Base-by-base conservation (phyloP, 2,888 invertebrate genomes). In the Tortrix viridana region DNA sequence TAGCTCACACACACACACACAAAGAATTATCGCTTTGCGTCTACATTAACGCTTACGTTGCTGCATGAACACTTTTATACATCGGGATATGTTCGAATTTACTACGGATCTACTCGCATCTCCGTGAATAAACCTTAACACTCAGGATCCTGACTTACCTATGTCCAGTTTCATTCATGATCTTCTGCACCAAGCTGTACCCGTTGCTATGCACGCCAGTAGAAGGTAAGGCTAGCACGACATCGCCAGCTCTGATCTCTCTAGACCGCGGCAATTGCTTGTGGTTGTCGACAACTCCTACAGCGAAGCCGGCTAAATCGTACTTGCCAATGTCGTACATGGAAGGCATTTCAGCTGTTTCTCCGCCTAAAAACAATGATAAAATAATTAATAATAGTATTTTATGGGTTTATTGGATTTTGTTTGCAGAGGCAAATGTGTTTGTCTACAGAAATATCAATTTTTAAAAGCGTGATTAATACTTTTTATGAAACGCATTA, bases 311-410 rank as follows among this genome's bases (percentile, higher is more conserved):
- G 14, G 98, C 99, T 55, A 99, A 85, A 85, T 99, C 99, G 85
- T 98, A 99, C 70, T 98, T 97, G 0, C 96, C 97, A 0, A 93
- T 86, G 2, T 93, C 92, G 86, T 99, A 99, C 92, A 99, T 96
- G 1, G 97, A 96, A 0, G 99, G 99, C 98, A 99, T 98, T 90
- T 98, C 98, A 0, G 99, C 99, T 1, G 99, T 99, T 90, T 99
- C 99, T 0, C 99, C 99, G 66, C 95, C 95, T 97, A 56, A 5
- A 4, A 3, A 9, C 26, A 38, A 14, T 12, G 3, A 32, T 32
- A 12, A 12, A 32, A 6, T 16, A n/a, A n/a, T 41, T 16, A 5
- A 5, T 14, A 12, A n/a, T 38, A 14, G 14, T n/a, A 38, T n/a
- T 38, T n/a, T 14, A 38, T 26, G 26, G 9, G 3, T 9, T 9